A percentile compares a stretch with the other conserved stretches of the same genome.
Evolutionary conservation across 2,888 invertebrate genomes (phyloP).

Genomic region (Abrostola tripartita): DNA sequence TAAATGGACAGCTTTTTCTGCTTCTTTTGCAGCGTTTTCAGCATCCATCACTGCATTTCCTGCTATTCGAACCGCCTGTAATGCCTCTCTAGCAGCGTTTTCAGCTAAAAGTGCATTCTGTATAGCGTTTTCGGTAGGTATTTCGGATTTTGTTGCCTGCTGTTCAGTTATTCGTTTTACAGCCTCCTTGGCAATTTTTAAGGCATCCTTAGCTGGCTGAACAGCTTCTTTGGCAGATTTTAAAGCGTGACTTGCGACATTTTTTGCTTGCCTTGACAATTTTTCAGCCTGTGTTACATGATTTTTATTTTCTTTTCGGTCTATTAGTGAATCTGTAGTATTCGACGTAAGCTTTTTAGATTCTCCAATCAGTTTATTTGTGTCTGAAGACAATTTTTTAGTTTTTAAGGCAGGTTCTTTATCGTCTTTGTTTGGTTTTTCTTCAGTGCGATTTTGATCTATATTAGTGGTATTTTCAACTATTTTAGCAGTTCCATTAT

Average conservation of each 20-base stretch:
- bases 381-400: neutral
- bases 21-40: constrained; percentile 44
- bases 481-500: neutral
- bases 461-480: too few relatives aligned
- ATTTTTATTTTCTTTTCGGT: neutral
- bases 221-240: constrained; percentile 55
- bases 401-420: constrained; percentile 27
- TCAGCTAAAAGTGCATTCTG: constrained; percentile 41
- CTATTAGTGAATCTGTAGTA: too few relatives aligned
- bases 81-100: constrained; percentile 54
- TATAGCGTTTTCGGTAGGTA: constrained; percentile 28
- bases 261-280: constrained; percentile 34
- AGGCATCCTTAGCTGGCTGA: constrained; percentile 47
- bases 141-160: constrained; percentile 6
- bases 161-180: constrained; percentile 40
- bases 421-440: neutral
- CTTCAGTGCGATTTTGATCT: too few relatives aligned
- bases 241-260: constrained; percentile 33
- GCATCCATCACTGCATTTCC: constrained; percentile 44
- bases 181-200: constrained; percentile 25
- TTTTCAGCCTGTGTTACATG: constrained; percentile 29
- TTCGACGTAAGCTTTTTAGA: neutral
- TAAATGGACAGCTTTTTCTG: constrained; percentile 46
- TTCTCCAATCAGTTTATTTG: neutral
- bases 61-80: constrained; percentile 50